Percentiles rank a stretch among this genome's conserved stretches.
Conservation (phyloP, 2,797 vertebrate genomes). For the Clarias platycephalus region DNA sequence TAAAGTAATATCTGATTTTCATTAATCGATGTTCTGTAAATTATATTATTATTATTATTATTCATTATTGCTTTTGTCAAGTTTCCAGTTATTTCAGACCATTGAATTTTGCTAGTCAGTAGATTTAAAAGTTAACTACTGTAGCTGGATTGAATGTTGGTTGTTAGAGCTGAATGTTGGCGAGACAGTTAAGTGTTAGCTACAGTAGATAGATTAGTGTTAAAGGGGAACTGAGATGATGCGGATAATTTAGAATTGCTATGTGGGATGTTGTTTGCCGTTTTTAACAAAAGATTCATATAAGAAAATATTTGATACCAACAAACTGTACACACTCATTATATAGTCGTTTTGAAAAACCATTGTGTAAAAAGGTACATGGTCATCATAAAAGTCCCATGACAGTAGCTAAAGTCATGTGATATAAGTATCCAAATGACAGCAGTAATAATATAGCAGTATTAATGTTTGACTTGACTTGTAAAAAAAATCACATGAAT, state of each 20-base stretch:
- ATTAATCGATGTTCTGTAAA: too few species aligned
- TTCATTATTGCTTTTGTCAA: too few species aligned
- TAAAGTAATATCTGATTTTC: too few species aligned
- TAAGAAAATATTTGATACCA: not conserved
- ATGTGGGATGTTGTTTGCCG: not conserved
- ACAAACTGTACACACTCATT: not conserved
- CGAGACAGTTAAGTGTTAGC: not conserved
- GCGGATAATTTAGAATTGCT: not conserved
- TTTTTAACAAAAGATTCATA: not conserved
- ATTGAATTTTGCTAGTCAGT: not conserved
- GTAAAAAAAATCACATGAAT: conserved; percentile 43
- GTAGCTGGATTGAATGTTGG: not conserved
- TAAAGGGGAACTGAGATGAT: not conserved
- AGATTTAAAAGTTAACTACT: not conserved
- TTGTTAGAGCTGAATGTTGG: not conserved
- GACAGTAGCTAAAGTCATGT: conserved; percentile 17
- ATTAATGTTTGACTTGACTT: conserved; percentile 69
- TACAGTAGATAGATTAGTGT: too few species aligned
- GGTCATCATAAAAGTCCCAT: conserved; percentile 60
- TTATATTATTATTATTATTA: too few species aligned
- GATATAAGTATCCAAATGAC: not conserved
- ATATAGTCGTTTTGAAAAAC: not conserved
- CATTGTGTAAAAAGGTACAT: not conserved
- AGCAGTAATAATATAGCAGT: conserved; percentile 6
- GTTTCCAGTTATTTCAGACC: too few species aligned